Evolutionary conservation across 2,888 invertebrate species (phyloP).

Genomic region (Trisateles emortualis): DNA sequence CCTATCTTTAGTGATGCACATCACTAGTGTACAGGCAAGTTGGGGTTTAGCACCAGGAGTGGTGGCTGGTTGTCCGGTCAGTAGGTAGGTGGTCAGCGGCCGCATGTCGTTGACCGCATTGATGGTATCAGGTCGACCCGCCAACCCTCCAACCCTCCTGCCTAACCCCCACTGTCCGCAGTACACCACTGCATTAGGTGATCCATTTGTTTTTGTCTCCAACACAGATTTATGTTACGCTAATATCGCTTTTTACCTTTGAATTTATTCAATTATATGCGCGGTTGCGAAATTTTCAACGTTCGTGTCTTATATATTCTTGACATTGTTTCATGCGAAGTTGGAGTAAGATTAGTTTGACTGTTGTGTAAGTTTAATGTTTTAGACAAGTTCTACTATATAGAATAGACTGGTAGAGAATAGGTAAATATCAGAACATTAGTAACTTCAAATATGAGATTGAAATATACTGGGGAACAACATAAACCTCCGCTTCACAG

Average conservation of each 20-base stretch:
- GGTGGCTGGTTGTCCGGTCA: constrained; percentile 26
- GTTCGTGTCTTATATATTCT: constrained; percentile 36
- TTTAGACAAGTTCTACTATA: too few relatives aligned
- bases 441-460: too few relatives aligned
- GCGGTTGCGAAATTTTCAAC: constrained; percentile 29
- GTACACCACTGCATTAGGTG: constrained; percentile 51
- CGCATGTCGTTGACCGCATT: constrained; percentile 50
- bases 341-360: neutral
- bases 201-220: constrained; percentile 57
- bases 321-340: constrained; percentile 29
- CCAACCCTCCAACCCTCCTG: constrained; percentile 16
- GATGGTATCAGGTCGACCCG: constrained; percentile 42
- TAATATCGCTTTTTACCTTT: constrained; percentile 42
- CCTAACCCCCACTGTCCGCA: constrained; percentile 16
- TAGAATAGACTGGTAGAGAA: too few relatives aligned
- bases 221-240: constrained; percentile 56
- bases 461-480: too few relatives aligned
- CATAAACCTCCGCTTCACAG: too few relatives aligned
- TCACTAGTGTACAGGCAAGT: constrained; percentile 30
- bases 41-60: constrained; percentile 16
- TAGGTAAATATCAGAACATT: too few relatives aligned
- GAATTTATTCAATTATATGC: constrained; percentile 47
- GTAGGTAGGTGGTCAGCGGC: constrained; percentile 21
- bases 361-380: too few relatives aligned
- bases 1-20: neutral